Evolutionary conservation across 1,140 invertebrate species (phyloP), one percentile per base, ranked within the genome.

Genomic region (Popillia japonica): DNA sequence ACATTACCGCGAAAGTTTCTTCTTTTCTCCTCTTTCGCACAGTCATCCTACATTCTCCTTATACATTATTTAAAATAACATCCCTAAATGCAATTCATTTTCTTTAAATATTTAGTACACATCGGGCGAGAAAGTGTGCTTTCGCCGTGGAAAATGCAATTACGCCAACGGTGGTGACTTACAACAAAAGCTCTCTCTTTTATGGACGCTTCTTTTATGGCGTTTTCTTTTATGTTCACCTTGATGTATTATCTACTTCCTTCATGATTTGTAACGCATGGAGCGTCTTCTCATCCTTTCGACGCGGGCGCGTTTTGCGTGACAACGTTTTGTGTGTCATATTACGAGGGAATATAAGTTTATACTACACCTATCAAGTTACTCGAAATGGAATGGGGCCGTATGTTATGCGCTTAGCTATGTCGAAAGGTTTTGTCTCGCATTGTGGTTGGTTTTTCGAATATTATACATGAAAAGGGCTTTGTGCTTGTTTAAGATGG

Each of bases 151-250:
- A 48, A 48, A 48, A 48, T 48, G 44, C 44, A 48, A 48, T 48
- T 48, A 48, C 44, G 44, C 7, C 11, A 48, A 48, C 44, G 44
- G 8, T 48, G 44, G n/a, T n/a, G n/a, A 48, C 44, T 48, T 48
- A 48, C 44, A 48, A 48, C 44, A 48, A 48, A 48, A 48, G 44
- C 44, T 48, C 44, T 48, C 44, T 48, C 44, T 48, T 48, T 48
- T 48, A 48, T 48, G 44, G 11, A 48, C 44, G 44, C 17, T 48
- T 14, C 44, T 48, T 48, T 48, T 48, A 48, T n/a, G 44, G 44
- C 44, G 44, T n/a, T 48, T 48, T 48, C 44, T 48, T 48, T 48
- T 48, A 48, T 48, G 44, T 48, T 48, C 44, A 11, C 8, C 44
- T 8, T 48, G 44, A 48, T n/a, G 44, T 48, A 48, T 48, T 48